Base-by-base conservation (phyloP, 2,888 invertebrate genomes). In the Choristoneura rosaceana region DNA sequence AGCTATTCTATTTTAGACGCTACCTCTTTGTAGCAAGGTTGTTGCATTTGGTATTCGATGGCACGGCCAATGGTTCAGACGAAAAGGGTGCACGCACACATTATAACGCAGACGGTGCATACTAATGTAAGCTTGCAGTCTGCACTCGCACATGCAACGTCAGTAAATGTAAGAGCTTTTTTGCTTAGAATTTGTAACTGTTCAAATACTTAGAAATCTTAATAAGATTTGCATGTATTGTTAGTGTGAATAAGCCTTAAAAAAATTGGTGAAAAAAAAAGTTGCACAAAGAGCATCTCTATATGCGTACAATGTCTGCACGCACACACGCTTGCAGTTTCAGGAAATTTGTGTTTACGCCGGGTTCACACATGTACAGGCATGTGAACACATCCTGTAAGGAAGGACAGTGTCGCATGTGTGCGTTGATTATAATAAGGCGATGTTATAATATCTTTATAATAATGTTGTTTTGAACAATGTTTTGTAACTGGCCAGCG, bases 81-180 rank as follows among this genome's bases (percentile, higher is more conserved):
- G 82, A 84, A 90, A 92, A 93, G 93, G 93, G 92, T 92, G 92
- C 88, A 91, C 92, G 50, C 89, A 88, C 85, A 92, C 91, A 80
- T 63, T 38, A 15, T 64, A 63, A 79, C 38, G 76, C 81, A 86
- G 86, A 86, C 87, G 81, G 79, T 81, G 81, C 83, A 84, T 84
- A 84, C 86, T 81, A 76, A 78, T 83, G 62, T 83, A 81, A 81
- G 84, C 78, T 55, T 90, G 91, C 92, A 91, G 91, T 91, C 90
- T 90, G 87, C 80, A 76, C 76, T 73, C 87, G 87, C 89, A 85
- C 71, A 67, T 47, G 34, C 34, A 52, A 15, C 66, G 10, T 38
- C 17, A 60, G 38, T 50, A 25, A 25, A 65, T 10, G 61, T 1
- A 14, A 7, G 47, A 67, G 67, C 67, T 71, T 71, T 71, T 67